Evolutionary conservation across 2,113 vertebrate genomes (phyloP), one percentile per base, ranked within the genome.

Genomic region (Cricetomys ansorgei): DNA sequence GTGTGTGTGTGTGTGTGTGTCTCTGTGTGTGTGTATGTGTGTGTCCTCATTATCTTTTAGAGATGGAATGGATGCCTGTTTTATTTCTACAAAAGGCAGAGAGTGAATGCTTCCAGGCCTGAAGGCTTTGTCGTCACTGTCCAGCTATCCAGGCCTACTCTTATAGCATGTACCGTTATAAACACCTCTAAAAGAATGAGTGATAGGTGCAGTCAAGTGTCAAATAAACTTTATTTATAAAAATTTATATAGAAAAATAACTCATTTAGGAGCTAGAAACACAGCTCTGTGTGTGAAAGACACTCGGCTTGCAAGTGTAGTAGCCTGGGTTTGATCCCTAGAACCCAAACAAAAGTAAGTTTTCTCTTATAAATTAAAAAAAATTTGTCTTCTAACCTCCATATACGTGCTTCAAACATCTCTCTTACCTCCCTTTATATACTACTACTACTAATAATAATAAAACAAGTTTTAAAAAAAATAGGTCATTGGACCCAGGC

Each of bases 1-100:
- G 43, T 4, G 73, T 48, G 73, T 13, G 72, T 40, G 70, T 19
- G 37, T n/a, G 70, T 23, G 19, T 2, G 43, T 29, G 23, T 15
- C 25, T 16, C 10, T 19, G 12, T 31, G 12, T 3, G 43, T 13
- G 12, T 7, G 5, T 9, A 7, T 4, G 1, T 4, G 17, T 5
- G 34, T 59, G 23, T 13, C n/a, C n/a, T 80, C 50, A 31, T 43
- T 57, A 57, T 59, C 65, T 37, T 83, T 65, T 43, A 23, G 64
- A 91, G 48, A 59, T 57, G 50, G 21, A 48, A 83, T 29, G 53
- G 75, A 69, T 34, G 40, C 2, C 40, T 34, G 57, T 21, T 79
- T 62, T 73, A 59, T 45, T 25, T 53, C 59, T 43, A 50, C 73
- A 64, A 64, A 59, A 43, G 43, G 4, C 72, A 29, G 73, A 53